Evolutionary conservation across 1,140 invertebrate genomes (phyloP), one percentile per base, ranked within the genome.

Genomic region (Paralvinella palmiformis): DNA sequence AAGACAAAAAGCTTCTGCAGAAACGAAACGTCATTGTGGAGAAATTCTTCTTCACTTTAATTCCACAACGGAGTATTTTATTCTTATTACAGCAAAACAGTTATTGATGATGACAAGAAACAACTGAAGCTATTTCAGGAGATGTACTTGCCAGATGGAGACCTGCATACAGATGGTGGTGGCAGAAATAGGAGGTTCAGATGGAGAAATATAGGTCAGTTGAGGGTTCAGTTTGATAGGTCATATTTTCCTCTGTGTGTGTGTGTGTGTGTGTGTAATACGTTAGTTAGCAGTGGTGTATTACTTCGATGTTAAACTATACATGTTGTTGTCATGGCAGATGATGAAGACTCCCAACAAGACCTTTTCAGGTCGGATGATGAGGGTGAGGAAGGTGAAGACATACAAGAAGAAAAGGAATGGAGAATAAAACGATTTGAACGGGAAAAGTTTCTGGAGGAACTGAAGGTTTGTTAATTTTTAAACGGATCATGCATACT

Each of bases 141-240:
- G 72, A 78, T 91, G 70, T 83, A 91, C 50, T 85, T 94, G 17
- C 90, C 92, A 73, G 91, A 94, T 76, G 92, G 91, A 0, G 92
- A 94, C 75, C 81, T 94, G 45, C 87, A 91, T 71, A 80, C 81
- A 0, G 86, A 88, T 60, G 88, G 86, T 15, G 82, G 80, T 13
- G 86, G 87, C 27, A 81, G 91, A 15, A 85, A 89, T 68, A 83
- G 90, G 55, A 87, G 88, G 69, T 94, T 93, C 74, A 84, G 84
- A 69, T 94, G 91, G 91, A 88, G 84, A 73, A 88, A 91, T 81
- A 83, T 86, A 66, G 87, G 88, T 89, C 82, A 73, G 66, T 64
- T 36, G n/a, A n/a, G 20, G 10, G 50, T 17, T 53, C 22, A 24
- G 7, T 22, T 53, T 24, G 24, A 13, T 53, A 53, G 13, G 22